Conservation (phyloP, 2,888 invertebrate genomes). For the Lycophotia porphyrea region DNA sequence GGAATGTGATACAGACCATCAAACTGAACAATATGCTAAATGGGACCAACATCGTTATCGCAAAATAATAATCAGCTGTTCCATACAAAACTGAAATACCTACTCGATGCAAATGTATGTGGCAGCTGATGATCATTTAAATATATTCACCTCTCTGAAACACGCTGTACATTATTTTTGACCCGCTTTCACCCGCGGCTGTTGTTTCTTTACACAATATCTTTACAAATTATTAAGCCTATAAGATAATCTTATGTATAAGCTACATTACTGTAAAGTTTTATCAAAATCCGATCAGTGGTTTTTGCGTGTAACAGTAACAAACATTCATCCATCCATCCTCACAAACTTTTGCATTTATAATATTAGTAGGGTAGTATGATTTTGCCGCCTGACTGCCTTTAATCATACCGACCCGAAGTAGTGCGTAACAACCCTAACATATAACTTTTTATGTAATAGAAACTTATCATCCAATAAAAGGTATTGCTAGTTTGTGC, state of each 20-base stretch:
- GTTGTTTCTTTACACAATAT: background rate
- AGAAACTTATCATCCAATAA: slow-evolving; percentile 53
- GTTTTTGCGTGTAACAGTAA: background rate
- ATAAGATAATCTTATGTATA: background rate
- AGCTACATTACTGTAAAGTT: background rate
- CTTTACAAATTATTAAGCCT: background rate
- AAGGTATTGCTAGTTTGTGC: slow-evolving; percentile 50
- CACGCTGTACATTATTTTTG: background rate
- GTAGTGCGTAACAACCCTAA: background rate
- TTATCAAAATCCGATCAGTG: background rate
- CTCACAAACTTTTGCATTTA: background rate
- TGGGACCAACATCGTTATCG: background rate
- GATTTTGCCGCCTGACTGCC: background rate
- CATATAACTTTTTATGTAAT: slow-evolving; percentile 36
- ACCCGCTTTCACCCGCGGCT: background rate
- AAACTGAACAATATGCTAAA: background rate
- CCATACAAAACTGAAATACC: background rate
- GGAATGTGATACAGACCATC: background rate
- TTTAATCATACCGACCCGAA: background rate
- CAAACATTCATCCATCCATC: background rate
- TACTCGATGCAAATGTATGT: background rate
- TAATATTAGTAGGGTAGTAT: background rate
- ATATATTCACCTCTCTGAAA: background rate
- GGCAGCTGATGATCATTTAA: background rate
- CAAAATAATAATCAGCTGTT: background rate